Base-by-base conservation (phyloP, 1,140 invertebrate species). In the Homalodisca vitripennis region DNA sequence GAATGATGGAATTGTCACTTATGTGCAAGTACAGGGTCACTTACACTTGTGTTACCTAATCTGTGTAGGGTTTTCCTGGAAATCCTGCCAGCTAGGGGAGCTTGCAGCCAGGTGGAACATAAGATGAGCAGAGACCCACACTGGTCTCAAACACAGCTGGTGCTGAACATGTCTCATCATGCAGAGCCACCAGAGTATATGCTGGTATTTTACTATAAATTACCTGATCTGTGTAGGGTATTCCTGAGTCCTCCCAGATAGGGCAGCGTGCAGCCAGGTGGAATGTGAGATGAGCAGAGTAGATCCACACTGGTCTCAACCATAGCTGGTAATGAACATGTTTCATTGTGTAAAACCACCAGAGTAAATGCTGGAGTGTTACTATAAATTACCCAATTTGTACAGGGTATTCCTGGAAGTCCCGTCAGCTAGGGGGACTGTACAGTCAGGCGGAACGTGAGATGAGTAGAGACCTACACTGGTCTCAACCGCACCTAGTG, bases 161-260 rank as follows among this genome's bases (percentile, higher is more conserved):
- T 13, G 3, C 3, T 26, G 3, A 2, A 3, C 10, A 26, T 3
- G 3, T 12, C 14, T 6, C 24, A 26, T 29, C 6, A 13, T 3
- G 31, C 29, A 34, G 63, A 66, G 34, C 14, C 41, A 22, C 3
- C 31, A 22, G 10, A 66, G 20, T 66, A 26, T 22, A 66, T 47
- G 41, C 32, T 66, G 63, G 63, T 66, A 6, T 66, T 32, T 27
- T 66, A 66, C 34, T 66, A 66, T 34, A 46, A n/a, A 1, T 22
- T 66, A 12, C 63, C 63, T 1, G 2, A 22, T 13, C 26, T 22
- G 1, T 14, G n/a, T 22, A 17, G 1, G n/a, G n/a, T n/a, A n/a
- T n/a, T n/a, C n/a, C n/a, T n/a, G n/a, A n/a, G n/a, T n/a, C n/a
- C n/a, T n/a, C n/a, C n/a, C n/a, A n/a, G n/a, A n/a, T n/a, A n/a